Percentiles rank a stretch among this genome's conserved stretches.
These are phyloP conservation scores for Ochropleura leucogaster DNA, from an alignment of 2,888 invertebrate species.

Conservation along the genomic window DNA sequence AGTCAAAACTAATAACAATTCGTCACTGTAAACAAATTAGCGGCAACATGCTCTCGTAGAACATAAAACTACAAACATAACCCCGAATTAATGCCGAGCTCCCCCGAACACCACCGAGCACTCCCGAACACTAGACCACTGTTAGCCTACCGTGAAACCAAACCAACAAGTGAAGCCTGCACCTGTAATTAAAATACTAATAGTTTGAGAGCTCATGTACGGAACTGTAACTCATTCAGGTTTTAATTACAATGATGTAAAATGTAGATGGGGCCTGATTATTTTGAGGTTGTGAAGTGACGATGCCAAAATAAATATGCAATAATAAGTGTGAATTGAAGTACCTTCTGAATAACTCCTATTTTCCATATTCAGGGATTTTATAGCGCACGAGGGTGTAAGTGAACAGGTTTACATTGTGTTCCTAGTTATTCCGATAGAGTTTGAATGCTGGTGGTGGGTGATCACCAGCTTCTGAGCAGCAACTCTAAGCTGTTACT, in stretches of 20 bases:
- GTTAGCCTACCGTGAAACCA: background rate
- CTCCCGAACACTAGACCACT: background rate
- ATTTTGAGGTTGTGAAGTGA: background rate
- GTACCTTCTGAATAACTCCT: background rate
- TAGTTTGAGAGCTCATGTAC: conserved; percentile 4
- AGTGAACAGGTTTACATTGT: background rate
- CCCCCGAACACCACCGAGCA: background rate
- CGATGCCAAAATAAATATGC: background rate
- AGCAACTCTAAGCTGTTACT: background rate
- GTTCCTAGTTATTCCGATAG: background rate
- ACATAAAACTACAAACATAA: conserved; percentile 8
- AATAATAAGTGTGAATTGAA: background rate
- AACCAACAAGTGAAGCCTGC: conserved; percentile 2
- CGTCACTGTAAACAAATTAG: background rate
- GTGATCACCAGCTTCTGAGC: too few species aligned
- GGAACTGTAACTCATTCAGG: conserved; percentile 2
- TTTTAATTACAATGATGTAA: background rate
- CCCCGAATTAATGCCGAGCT: conserved; percentile 12
- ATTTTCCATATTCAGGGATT: too few species aligned
- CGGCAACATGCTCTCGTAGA: background rate
- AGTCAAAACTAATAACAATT: background rate
- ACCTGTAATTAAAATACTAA: conserved; percentile 20
- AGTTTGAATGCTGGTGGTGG: too few species aligned
- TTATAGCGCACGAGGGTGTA: too few species aligned
- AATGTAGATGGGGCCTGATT: background rate